Conservation (phyloP, 2,113 vertebrate genomes). For the Malaclemys terrapin region DNA sequence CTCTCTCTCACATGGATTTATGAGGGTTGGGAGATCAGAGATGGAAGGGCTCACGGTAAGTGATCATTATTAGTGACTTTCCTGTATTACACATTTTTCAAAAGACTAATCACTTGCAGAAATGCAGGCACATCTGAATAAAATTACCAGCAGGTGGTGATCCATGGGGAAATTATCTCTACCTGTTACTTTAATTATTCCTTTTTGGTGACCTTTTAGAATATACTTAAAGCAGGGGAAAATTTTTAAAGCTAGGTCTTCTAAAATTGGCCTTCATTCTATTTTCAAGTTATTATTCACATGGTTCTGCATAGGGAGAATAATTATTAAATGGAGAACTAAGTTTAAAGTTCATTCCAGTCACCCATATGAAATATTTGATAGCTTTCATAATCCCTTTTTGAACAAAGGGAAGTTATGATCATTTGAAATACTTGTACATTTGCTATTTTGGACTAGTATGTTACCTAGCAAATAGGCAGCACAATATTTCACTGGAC, state of each 20-base stretch:
- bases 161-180: background rate
- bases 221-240: background rate
- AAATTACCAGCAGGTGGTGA: background rate
- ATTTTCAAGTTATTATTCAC: background rate
- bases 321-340: background rate
- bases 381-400: background rate
- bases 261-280: background rate
- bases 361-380: background rate
- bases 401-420: background rate
- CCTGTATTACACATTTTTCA: background rate
- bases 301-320: background rate
- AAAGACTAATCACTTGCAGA: background rate
- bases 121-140: background rate
- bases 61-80: background rate
- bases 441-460: background rate
- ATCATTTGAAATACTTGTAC: background rate
- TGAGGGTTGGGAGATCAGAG: background rate
- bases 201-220: background rate
- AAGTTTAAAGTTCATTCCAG: background rate
- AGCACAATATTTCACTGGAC: background rate
- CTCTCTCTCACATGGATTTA: background rate
- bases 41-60: background rate
- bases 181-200: background rate
- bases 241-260: background rate
- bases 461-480: background rate